Percentiles rank a stretch among this genome's conserved stretches.
Conservation (phyloP, 2,888 invertebrate species). For the Drosophila helvetica region DNA sequence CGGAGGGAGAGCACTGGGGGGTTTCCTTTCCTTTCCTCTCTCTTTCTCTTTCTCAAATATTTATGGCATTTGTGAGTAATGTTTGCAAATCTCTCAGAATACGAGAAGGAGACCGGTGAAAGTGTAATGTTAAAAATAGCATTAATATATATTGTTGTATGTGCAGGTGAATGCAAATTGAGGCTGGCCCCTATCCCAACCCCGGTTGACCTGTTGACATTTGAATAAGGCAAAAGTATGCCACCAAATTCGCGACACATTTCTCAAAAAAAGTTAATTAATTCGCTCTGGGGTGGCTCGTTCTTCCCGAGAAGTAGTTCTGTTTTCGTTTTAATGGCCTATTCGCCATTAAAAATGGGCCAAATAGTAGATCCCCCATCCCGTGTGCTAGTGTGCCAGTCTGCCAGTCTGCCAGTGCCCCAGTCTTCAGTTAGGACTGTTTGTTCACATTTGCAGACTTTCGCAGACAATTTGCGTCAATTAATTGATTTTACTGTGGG, state of each 20-base stretch:
- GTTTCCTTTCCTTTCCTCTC: not conserved
- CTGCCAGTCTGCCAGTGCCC: no score
- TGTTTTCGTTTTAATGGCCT: slow-evolving; percentile 42
- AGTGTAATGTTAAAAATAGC: slow-evolving; percentile 62
- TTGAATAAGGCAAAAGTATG: slow-evolving; percentile 57
- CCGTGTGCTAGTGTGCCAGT: not conserved
- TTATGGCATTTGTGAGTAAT: slow-evolving; percentile 71
- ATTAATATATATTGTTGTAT: slow-evolving; percentile 32
- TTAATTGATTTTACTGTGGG: slow-evolving; percentile 65
- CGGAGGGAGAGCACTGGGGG: slow-evolving; percentile 25
- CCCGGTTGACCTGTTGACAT: slow-evolving; percentile 71
- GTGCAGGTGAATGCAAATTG: slow-evolving; percentile 12
- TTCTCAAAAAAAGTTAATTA: slow-evolving; percentile 61
- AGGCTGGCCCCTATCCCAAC: slow-evolving; percentile 21
- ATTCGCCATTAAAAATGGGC: slow-evolving; percentile 29
- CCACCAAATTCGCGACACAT: slow-evolving; percentile 46
- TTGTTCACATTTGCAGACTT: slow-evolving; percentile 55
- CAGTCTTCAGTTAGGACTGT: not conserved
- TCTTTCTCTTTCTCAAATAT: slow-evolving; percentile 33
- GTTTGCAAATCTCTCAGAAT: slow-evolving; percentile 60
- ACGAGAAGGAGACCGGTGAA: slow-evolving; percentile 6
- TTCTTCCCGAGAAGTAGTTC: not conserved
- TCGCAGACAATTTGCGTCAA: slow-evolving; percentile 74
- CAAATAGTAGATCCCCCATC: not conserved
- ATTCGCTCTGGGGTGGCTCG: slow-evolving; percentile 44